Percentiles rank a stretch among this genome's conserved stretches.
Conservation (phyloP, 2,888 invertebrate species). For the Empis stercorea region DNA sequence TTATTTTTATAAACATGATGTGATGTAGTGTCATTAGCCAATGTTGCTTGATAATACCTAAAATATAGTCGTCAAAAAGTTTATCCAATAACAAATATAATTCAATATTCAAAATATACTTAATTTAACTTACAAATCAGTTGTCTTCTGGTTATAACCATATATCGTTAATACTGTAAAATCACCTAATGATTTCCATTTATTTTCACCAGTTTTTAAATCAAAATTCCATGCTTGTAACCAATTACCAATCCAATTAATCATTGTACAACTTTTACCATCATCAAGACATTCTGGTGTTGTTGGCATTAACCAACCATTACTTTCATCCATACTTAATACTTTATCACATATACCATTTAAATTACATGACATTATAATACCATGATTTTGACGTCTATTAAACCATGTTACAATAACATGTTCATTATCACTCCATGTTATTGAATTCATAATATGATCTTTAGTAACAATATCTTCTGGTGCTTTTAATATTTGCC, state of each 20-base stretch:
- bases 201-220: slow-evolving; percentile 23
- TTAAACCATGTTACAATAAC: slow-evolving; percentile 71
- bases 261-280: slow-evolving; percentile 24
- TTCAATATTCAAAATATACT: too few species aligned
- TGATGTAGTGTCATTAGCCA: slow-evolving; percentile 49
- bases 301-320: slow-evolving; percentile 57
- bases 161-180: slow-evolving; percentile 46
- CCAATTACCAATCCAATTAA: slow-evolving; percentile 38
- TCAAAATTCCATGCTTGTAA: slow-evolving; percentile 32
- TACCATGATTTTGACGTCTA: slow-evolving; percentile 59
- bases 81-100: too few species aligned
- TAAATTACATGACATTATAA: slow-evolving; percentile 23
- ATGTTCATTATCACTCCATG: slow-evolving; percentile 57
- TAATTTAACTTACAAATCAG: slow-evolving; percentile 46
- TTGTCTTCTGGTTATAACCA: slow-evolving; percentile 46
- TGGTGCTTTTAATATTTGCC: slow-evolving; percentile 38
- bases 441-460: slow-evolving; percentile 54
- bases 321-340: slow-evolving; percentile 34
- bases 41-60: slow-evolving; percentile 63
- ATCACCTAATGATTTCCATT: slow-evolving; percentile 34
- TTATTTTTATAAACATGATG: slow-evolving; percentile 48
- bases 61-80: slow-evolving; percentile 10
- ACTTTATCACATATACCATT: slow-evolving; percentile 23
- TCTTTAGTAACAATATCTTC: slow-evolving; percentile 44
- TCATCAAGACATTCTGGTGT: slow-evolving; percentile 35